Evolutionary conservation across 2,888 invertebrate species (phyloP), one percentile per base, ranked within the genome.

Genomic region (Lepidocyrtinus sp.): DNA sequence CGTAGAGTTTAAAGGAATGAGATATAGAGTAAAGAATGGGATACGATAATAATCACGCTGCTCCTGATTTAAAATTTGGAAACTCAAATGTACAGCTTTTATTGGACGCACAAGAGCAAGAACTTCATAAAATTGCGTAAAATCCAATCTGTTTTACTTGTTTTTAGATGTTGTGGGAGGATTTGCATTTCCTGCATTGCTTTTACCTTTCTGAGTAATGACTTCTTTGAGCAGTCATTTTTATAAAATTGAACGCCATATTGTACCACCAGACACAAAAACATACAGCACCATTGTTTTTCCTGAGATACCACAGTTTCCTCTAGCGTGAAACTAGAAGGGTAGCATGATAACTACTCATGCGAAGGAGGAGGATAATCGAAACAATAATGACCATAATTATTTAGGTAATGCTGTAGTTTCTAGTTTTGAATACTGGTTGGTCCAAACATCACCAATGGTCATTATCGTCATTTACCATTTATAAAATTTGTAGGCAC

Each of bases 121-220:
- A 12, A 36, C 36, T 36, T 7, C 12, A 36, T 36, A n/a, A n/a
- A n/a, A n/a, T 36, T 26, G 19, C 21, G 36, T 12, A 19, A 65
- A 26, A 50, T 17, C 46, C 61, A 75, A 75, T 75, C 75, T 27
- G 67, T 25, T 25, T 25, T 75, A 7, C 36, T 36, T 36, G 36
- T 36, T 36, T n/a, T 36, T 36, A 12, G 36, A 7, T 5, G 50
- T 12, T 75, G 70, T 76, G 75, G 75, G 75, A 70, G 75, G 75
- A 70, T 24, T 70, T 50, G 50, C 68, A 76, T 76, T 76, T 76
- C 75, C 75, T 76, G 75, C 64, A 69, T 75, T 69, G 24, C 50
- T 50, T 50, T 50, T 50, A 15, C 50, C 50, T 50, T 15, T n/a
- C 12, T n/a, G 50, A 50, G 15, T 50, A 50, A 50, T 50, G n/a